Evolutionary conservation across 2,797 vertebrate genomes (phyloP), one percentile per base, ranked within the genome.

Genomic region (Hafferia zeledoni): DNA sequence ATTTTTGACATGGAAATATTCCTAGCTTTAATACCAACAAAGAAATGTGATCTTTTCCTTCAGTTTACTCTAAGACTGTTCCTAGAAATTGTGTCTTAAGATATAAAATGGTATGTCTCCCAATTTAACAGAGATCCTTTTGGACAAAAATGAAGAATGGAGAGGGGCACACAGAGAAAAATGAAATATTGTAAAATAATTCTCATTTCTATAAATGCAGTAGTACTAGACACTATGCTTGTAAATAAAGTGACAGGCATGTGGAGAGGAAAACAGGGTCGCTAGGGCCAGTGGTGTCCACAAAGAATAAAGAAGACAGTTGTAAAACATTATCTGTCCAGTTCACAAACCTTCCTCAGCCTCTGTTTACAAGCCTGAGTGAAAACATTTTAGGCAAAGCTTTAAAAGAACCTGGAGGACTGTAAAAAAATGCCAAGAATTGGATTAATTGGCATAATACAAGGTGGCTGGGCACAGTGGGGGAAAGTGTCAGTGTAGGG

Each of bases 371-470:
- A 90, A 93, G 95, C 79, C 72, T 65, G 35, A 81, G 80, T 90
- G 92, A 95, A 97, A 98, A 96, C 89, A 96, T 97, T 98, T 97
- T 96, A 97, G 97, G 97, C 94, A 97, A 97, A 97, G 91, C 95
- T 97, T 96, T 97, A 98, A 97, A 97, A 97, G 97, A 97, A 96
- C 94, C 85, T 96, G 97, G 96, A 98, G 94, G 76, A 95, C 94
- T 95, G 95, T 96, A 97, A 95, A 98, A 98, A 98, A 98, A 98
- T 99, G 97, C 98, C 98, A 98, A 98, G 98, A 99, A 98, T 99
- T 99, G 98, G 98, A 98, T 99, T 99, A 99, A 99, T 99, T 99
- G 99, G 98, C 98, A 98, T 99, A 99, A 99, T 98, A 97, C 98
- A 99, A 99, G 98, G 98, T 99, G 98, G 98, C 98, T 99, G 98